Evolutionary conservation across 2,113 vertebrate species (phyloP), one percentile per base, ranked within the genome.

Genomic region (Plotosus lineatus): DNA sequence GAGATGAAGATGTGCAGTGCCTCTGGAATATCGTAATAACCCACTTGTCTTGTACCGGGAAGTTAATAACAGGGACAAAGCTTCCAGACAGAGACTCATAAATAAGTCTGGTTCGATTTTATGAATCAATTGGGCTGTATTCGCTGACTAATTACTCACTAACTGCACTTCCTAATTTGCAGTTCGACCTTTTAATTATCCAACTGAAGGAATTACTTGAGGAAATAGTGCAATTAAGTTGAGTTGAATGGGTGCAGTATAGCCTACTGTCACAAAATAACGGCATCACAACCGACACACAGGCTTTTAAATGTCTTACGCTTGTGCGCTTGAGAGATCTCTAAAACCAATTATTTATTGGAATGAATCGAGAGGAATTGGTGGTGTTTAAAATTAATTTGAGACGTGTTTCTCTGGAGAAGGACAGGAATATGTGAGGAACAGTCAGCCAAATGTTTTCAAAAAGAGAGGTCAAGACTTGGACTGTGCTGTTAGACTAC

Each of bases 371-470:
- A 28, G 46, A 72, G 63, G 53, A 48, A 79, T 76, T 68, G 71
- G 55, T 80, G 40, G 61, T n/a, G 9, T 75, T 78, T 79, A 74
- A 82, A 82, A 73, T 58, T 48, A 78, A 80, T 28, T 28, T 60
- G 36, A 44, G 50, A 71, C n/a, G 51, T 17, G 56, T 75, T 63
- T 82, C 84, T 79, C 84, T 33, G 19, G 72, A 82, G 84, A 79
- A 75, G 8, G 53, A 53, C 31, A 26, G 69, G 83, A 75, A 84
- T 79, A 73, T 82, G 77, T 66, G 74, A 79, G 60, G 69, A 53
- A 61, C 79, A 77, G 80, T 84, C 82, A 78, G 80, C 73, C 80
- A 82, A 82, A 82, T 80, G 68, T 84, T 82, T 84, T 80, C 58
- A 77, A 75, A 44, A 68, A 63, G 77, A 75, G 73, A 63, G 80